These are phyloP conservation scores for Lasioglossum zephyrum DNA, from an alignment of 2,888 invertebrate species.

Conservation along the genomic window DNA sequence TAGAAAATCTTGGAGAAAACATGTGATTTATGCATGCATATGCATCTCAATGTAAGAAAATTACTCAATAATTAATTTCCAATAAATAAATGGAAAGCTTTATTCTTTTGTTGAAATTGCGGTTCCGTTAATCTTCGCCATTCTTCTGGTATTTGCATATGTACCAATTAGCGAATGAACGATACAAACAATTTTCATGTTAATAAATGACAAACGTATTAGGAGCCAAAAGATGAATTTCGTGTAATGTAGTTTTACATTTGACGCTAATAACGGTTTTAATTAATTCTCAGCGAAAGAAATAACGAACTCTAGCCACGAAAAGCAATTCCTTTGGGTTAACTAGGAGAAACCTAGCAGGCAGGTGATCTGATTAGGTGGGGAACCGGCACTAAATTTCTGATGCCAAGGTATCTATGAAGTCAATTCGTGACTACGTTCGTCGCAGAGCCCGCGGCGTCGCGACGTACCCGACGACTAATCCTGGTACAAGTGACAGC, in stretches of 20 bases:
- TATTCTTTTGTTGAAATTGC: neutral
- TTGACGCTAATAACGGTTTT: neutral
- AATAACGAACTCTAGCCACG: constrained; percentile 50
- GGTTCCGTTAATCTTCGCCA: neutral
- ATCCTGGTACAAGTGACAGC: constrained; percentile 82
- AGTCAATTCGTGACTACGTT: constrained; percentile 61
- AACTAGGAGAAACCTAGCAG: constrained; percentile 53
- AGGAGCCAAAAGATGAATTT: neutral
- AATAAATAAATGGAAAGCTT: neutral
- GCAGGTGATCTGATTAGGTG: constrained; percentile 58
- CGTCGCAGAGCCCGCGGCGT: constrained; percentile 38
- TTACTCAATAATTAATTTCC: neutral
- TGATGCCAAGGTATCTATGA: constrained; percentile 56
- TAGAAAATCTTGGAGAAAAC: constrained; percentile 85
- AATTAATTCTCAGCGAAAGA: neutral
- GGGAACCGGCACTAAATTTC: constrained; percentile 61
- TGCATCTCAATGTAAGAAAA: neutral
- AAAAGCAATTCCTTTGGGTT: constrained; percentile 52
- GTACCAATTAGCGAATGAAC: neutral
- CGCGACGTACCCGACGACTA: constrained; percentile 65
- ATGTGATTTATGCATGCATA: constrained; percentile 31
- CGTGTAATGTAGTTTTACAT: neutral
- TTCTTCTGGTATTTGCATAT: neutral
- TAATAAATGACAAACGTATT: neutral
- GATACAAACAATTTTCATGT: neutral